These are phyloP conservation scores for Drosophila quasianomalipes DNA, from an alignment of 2,888 invertebrate species.

Conservation along the genomic window DNA sequence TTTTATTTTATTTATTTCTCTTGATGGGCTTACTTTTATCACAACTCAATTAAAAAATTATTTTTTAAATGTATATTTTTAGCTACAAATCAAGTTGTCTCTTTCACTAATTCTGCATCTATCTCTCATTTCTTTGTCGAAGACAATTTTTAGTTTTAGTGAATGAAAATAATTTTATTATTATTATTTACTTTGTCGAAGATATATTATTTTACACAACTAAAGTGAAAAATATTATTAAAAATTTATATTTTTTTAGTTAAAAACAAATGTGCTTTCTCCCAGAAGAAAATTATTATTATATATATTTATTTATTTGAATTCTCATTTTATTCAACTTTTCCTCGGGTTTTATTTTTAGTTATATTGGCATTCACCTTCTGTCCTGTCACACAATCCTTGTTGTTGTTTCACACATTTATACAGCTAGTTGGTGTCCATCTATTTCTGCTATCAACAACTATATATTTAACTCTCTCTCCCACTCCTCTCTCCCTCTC, in stretches of 20 bases:
- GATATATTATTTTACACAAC: neutral
- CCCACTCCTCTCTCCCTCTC: neutral
- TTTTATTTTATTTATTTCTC: neutral
- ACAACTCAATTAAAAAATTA: neutral
- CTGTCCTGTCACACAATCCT: constrained; percentile 10
- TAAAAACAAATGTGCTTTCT: too few species aligned
- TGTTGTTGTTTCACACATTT: constrained; percentile 56
- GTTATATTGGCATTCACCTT: neutral
- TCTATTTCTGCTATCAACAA: constrained; percentile 52
- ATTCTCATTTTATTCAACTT: neutral
- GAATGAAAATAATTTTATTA: neutral
- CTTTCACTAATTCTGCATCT: too few species aligned
- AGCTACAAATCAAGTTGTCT: neutral
- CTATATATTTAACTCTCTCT: constrained; percentile 4
- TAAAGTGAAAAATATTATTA: neutral
- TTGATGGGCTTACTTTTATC: neutral
- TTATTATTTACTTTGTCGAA: neutral
- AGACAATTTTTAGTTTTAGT: neutral
- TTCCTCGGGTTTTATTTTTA: neutral
- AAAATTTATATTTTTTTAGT: neutral
- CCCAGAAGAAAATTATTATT: too few species aligned
- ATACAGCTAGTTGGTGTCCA: constrained; percentile 62
- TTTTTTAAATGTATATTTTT: neutral
- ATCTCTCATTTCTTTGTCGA: neutral
- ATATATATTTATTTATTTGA: neutral